A percentile compares a stretch with the other conserved stretches of the same genome.
phyloP scores from a whole-genome alignment of 2,797 vertebrate species.

The Eupleurogrammus muticus region DNA sequence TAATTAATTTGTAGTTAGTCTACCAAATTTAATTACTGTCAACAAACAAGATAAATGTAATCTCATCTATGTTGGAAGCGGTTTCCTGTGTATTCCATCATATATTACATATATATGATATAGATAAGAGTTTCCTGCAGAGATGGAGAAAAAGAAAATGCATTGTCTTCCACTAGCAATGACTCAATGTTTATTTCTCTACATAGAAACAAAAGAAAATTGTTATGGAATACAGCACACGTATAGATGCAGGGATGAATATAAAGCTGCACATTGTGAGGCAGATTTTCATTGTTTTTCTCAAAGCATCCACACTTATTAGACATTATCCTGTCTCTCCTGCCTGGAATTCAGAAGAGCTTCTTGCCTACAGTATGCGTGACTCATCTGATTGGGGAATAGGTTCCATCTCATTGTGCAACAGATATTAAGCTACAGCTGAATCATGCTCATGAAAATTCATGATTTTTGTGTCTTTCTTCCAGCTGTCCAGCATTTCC shows the following conservation, averaged over 20 bases:
- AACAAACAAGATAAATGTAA: neutral
- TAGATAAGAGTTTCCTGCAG: neutral
- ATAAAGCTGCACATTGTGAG: constrained; percentile 1
- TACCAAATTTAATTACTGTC: neutral
- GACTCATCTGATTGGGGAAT: constrained; percentile 64
- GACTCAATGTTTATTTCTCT: neutral
- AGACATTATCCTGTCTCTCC: constrained; percentile 7
- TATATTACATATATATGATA: constrained; percentile 1
- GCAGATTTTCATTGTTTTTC: neutral
- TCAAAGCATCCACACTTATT: constrained; percentile 4
- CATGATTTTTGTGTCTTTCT: constrained; percentile 24
- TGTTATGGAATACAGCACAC: neutral
- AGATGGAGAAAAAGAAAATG: neutral
- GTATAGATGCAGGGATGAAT: neutral
- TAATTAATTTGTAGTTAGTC: too few relatives aligned
- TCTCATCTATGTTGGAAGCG: neutral
- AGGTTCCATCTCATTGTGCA: constrained; percentile 20
- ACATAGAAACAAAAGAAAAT: neutral
- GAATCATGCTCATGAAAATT: constrained; percentile 36
- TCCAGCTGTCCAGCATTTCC: constrained; percentile 57
- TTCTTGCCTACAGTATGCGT: constrained; percentile 14
- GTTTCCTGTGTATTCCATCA: neutral
- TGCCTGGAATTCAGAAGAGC: constrained; percentile 14
- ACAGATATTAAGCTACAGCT: constrained; percentile 25
- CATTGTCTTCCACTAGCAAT: neutral